Percentiles rank a stretch among this genome's conserved stretches.
Conservation (phyloP, 1,140 invertebrate genomes). For the Drosophila rhopaloa region DNA sequence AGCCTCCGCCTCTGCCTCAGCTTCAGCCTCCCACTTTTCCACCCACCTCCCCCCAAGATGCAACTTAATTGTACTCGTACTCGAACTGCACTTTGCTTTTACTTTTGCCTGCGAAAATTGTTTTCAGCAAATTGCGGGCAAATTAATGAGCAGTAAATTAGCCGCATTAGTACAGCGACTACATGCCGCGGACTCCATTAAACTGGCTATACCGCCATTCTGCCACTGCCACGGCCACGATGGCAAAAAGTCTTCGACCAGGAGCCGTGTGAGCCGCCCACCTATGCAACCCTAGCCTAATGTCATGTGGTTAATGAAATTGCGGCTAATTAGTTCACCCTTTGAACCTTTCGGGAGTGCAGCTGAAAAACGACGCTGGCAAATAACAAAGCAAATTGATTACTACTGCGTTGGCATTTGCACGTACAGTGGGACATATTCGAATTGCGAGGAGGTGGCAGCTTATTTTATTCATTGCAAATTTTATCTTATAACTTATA, state of each 20-base stretch:
- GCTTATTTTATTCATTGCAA: not conserved
- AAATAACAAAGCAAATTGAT: conserved; percentile 21
- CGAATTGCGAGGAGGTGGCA: not conserved
- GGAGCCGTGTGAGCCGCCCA: not conserved
- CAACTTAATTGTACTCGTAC: conserved; percentile 59
- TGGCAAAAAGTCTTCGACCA: not conserved
- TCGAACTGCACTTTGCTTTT: conserved; percentile 64
- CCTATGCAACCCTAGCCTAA: conserved; percentile 16
- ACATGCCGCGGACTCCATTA: conserved; percentile 27
- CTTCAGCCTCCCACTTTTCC: conserved; percentile 5
- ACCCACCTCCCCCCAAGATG: conserved; percentile 7
- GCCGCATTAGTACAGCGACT: conserved; percentile 66
- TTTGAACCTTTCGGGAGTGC: conserved; percentile 36
- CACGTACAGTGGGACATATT: conserved; percentile 32
- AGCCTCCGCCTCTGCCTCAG: conserved; percentile 1
- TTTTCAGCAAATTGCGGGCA: conserved; percentile 68
- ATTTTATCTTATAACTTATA: too few relatives aligned
- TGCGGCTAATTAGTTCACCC: conserved; percentile 46
- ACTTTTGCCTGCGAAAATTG: conserved; percentile 77
- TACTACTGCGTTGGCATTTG: conserved; percentile 1
- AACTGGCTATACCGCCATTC: conserved; percentile 27
- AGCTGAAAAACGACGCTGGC: conserved; percentile 21
- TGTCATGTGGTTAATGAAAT: conserved; percentile 39
- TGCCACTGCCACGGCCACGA: conserved; percentile 13
- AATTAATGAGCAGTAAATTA: conserved; percentile 83